These are phyloP conservation scores for Coregonus clupeaformis DNA, from an alignment of 2,113 vertebrate genomes.

Conservation along the genomic window DNA sequence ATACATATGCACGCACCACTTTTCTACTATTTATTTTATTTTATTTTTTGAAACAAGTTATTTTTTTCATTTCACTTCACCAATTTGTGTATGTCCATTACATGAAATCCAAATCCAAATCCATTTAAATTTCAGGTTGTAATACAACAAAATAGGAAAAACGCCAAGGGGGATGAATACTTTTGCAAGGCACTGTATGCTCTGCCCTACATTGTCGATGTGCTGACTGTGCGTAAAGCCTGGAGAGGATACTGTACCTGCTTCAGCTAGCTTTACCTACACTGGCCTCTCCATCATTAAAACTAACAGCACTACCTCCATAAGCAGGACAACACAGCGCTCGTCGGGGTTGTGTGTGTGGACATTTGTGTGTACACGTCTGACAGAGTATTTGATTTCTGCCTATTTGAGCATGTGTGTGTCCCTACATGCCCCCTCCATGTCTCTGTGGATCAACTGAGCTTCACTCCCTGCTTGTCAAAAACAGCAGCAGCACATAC, in stretches of 20 bases:
- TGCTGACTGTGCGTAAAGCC: constrained; percentile 62
- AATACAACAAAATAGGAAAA: no score
- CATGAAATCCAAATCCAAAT: no score
- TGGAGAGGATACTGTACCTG: constrained; percentile 38
- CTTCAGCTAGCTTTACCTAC: constrained; percentile 53
- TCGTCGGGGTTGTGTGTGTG: constrained; percentile 30
- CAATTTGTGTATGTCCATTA: no score
- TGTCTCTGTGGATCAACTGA: constrained; percentile 21
- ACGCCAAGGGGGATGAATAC: no score
- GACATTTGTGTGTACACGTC: background rate
- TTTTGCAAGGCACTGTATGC: no score
- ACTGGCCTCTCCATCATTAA: constrained; percentile 66
- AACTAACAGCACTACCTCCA: constrained; percentile 51
- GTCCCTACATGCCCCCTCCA: constrained; percentile 3
- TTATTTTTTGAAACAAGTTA: no score
- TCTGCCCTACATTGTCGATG: constrained; percentile 61
- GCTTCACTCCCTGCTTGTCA: constrained; percentile 15
- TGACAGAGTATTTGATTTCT: no score
- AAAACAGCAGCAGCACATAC: constrained; percentile 10
- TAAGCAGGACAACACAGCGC: constrained; percentile 34
- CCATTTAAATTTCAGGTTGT: no score
- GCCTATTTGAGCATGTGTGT: constrained; percentile 1
- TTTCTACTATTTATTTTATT: no score
- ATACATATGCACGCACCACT: no score
- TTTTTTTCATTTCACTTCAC: no score